phyloP scores from a whole-genome alignment of 2,113 vertebrate species.

The Vulpes vulpes region DNA sequence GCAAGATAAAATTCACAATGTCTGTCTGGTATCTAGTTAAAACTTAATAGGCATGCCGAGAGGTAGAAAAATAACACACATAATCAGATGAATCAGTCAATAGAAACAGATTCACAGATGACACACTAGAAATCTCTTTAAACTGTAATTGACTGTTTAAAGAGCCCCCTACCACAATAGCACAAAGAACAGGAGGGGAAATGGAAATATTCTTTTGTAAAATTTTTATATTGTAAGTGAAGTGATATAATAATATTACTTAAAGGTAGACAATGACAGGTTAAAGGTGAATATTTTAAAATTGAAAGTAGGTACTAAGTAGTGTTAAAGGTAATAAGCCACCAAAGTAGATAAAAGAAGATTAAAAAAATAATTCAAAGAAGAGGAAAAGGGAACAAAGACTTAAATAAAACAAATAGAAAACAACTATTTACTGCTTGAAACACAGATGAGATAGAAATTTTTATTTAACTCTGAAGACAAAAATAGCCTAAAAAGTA shows the following conservation, averaged over 20 bases:
- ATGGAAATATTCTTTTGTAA: not conserved
- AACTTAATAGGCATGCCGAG: not conserved
- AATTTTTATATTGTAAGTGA: not conserved
- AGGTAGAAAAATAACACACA: not conserved
- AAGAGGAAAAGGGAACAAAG: not conserved
- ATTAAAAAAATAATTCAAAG: not conserved
- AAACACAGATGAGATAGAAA: not conserved
- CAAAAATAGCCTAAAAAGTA: not conserved
- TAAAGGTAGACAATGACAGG: not conserved
- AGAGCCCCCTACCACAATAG: not conserved
- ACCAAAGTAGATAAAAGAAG: not conserved
- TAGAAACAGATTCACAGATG: not conserved
- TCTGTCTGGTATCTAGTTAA: not conserved
- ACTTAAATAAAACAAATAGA: not conserved
- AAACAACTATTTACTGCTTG: not conserved
- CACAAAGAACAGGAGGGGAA: not conserved
- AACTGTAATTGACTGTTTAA: not conserved
- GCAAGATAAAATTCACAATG: not conserved
- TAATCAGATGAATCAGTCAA: not conserved
- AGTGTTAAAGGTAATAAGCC: not conserved
- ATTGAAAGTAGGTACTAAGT: not conserved
- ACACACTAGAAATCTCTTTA: not conserved
- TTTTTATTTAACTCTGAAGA: not conserved
- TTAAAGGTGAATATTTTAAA: conserved; percentile 26
- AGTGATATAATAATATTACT: not conserved